Percentiles rank a stretch among this genome's conserved stretches.
Evolutionary conservation across 2,113 vertebrate species (phyloP).

Genomic region (Gallinago paraguaiae): DNA sequence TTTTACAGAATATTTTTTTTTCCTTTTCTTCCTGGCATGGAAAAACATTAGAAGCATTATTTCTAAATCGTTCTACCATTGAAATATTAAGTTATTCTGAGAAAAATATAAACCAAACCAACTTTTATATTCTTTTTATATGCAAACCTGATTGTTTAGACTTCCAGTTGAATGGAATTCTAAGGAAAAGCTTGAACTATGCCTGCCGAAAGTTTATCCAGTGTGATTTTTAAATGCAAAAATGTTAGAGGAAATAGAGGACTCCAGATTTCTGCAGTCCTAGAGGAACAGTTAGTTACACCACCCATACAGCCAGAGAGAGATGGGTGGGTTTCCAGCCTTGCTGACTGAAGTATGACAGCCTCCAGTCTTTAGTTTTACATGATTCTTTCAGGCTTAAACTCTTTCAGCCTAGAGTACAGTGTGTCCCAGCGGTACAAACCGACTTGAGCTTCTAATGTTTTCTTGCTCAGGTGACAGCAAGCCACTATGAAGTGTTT

Average conservation of each 20-base stretch:
- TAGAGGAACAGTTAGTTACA: background rate
- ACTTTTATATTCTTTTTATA: background rate
- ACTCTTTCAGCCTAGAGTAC: background rate
- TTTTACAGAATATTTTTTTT: background rate
- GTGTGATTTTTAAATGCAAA: background rate
- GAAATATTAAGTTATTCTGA: background rate
- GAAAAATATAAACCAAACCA: rapidly evolving
- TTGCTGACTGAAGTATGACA: background rate
- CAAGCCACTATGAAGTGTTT: background rate
- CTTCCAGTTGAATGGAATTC: background rate
- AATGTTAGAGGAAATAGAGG: background rate
- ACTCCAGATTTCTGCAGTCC: background rate
- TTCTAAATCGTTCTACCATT: background rate
- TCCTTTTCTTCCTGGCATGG: background rate
- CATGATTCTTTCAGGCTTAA: background rate
- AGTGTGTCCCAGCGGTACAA: rapidly evolving
- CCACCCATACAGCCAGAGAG: background rate
- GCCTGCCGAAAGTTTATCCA: background rate
- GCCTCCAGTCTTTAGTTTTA: background rate
- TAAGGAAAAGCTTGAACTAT: background rate
- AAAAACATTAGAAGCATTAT: background rate
- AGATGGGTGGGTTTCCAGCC: background rate
- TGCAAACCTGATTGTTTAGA: background rate
- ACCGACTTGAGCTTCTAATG: background rate
- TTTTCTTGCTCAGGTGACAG: background rate